phyloP scores from a whole-genome alignment of 2,797 vertebrate genomes.

The Choloepus didactylus region DNA sequence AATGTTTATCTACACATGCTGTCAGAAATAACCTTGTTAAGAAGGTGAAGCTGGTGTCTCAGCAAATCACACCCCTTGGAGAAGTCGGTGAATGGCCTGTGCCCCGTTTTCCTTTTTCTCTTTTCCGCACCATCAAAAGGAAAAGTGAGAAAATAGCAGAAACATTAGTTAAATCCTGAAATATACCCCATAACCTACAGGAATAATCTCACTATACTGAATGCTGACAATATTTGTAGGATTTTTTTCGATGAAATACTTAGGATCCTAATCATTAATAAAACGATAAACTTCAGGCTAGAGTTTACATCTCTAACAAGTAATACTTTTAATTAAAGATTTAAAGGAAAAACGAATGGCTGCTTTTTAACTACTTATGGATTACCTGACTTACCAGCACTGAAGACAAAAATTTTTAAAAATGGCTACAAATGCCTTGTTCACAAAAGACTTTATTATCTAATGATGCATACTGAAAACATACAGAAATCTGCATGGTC shows the following conservation, averaged over 20 bases:
- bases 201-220: slow-evolving; percentile 90
- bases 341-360: slow-evolving; percentile 84
- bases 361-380: slow-evolving; percentile 84
- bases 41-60: slow-evolving; percentile 95
- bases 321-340: slow-evolving; percentile 84
- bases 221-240: slow-evolving; percentile 88
- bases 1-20: slow-evolving; percentile 96
- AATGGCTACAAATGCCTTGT: slow-evolving; percentile 94
- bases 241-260: slow-evolving; percentile 82
- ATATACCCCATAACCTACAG: slow-evolving; percentile 87
- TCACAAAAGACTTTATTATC: slow-evolving; percentile 95
- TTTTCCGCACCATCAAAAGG: slow-evolving; percentile 95
- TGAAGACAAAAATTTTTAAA: slow-evolving; percentile 91
- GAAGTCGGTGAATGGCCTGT: slow-evolving; percentile 93
- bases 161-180: slow-evolving; percentile 93
- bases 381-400: slow-evolving; percentile 91
- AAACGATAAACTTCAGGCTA: slow-evolving; percentile 74
- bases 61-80: slow-evolving; percentile 94
- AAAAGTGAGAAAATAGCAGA: slow-evolving; percentile 97
- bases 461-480: slow-evolving; percentile 94
- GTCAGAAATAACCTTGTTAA: slow-evolving; percentile 96
- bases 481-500: slow-evolving; percentile 93
- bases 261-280: slow-evolving; percentile 84
- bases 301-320: slow-evolving; percentile 82
- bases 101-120: slow-evolving; percentile 94